A percentile compares a stretch with the other conserved stretches of the same genome.
Conservation (phyloP, 2,797 vertebrate species). For the Anabas testudineus region DNA sequence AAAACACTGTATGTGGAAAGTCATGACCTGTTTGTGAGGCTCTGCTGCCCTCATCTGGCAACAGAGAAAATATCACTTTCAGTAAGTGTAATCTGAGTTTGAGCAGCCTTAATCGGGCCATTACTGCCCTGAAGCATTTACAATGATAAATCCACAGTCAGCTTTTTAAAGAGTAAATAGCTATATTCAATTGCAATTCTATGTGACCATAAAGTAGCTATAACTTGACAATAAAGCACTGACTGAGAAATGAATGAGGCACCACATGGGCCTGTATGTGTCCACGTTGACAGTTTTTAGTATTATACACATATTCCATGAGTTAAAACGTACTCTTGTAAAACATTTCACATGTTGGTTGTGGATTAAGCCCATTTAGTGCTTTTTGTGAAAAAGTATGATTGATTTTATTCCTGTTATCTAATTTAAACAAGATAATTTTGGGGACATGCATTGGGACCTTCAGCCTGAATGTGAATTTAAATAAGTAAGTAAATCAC, state of each 20-base stretch:
- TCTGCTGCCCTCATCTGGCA: constrained; percentile 78
- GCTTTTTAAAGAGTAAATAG: not conserved
- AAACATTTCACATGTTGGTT: too few relatives aligned
- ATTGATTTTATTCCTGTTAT: too few relatives aligned
- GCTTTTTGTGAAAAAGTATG: too few relatives aligned
- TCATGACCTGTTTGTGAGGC: constrained; percentile 37
- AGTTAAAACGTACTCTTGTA: not conserved
- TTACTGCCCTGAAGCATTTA: not conserved
- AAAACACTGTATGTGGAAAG: not conserved
- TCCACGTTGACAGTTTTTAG: not conserved
- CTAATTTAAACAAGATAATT: not conserved
- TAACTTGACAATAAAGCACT: not conserved
- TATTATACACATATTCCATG: not conserved
- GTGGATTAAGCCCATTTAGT: too few relatives aligned
- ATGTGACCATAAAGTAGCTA: not conserved
- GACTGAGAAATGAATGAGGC: too few relatives aligned
- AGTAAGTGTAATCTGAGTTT: too few relatives aligned
- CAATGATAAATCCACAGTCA: not conserved
- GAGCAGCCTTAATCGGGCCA: not conserved
- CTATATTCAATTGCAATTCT: too few relatives aligned
- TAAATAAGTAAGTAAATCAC: not conserved
- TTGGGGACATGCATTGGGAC: not conserved
- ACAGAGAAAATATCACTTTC: constrained; percentile 20
- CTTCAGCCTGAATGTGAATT: not conserved
- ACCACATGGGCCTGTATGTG: not conserved